Evolutionary conservation across 2,888 invertebrate genomes (phyloP), one percentile per base, ranked within the genome.

Genomic region (Odontothrips loti): DNA sequence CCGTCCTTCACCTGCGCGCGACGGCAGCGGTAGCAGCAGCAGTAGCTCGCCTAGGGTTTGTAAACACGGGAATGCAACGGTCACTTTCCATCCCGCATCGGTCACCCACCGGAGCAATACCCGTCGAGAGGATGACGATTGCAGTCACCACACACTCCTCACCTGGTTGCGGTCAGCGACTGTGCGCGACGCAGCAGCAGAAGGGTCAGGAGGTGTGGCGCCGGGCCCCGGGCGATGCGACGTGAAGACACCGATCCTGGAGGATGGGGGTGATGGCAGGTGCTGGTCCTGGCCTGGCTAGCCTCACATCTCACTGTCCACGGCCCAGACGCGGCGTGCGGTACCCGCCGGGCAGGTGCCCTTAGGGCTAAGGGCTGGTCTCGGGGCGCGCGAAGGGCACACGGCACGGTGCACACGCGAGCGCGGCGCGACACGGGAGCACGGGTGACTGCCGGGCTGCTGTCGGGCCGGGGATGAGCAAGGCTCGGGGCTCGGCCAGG

Each of bases 401-500:
- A 12, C 27, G 23, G 17, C 68, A 27, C 68, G 68, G 23, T 27
- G 11, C 8, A 9, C 68, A 27, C 6, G 23, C n/a, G 68, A 9
- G n/a, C 68, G 15, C 58, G 27, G 27, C 68, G 68, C n/a, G n/a
- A n/a, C n/a, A n/a, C n/a, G 68, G 68, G 68, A 68, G 68, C 68
- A 27, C 58, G 23, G 68, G 34, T 43, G 12, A 75, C 68, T 23
- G 23, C 68, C 12, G 17, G 68, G 68, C 68, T 68, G 27, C 58
- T 17, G 58, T 10, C 11, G 68, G 9, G 23, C n/a, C 23, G 23
- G 23, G 12, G 68, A 75, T 10, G 68, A 75, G 68, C 68, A 27
- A 27, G 68, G 27, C 68, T 75, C 68, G 12, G 68, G 68, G 23
- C 23, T 9, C 23, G 68, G 68, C 8, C 68, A 27, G 68, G 68